Percentiles rank a stretch among this genome's conserved stretches.
These are phyloP conservation scores for Eupithecia inturbata DNA, from an alignment of 2,888 invertebrate genomes.

Conservation along the genomic window DNA sequence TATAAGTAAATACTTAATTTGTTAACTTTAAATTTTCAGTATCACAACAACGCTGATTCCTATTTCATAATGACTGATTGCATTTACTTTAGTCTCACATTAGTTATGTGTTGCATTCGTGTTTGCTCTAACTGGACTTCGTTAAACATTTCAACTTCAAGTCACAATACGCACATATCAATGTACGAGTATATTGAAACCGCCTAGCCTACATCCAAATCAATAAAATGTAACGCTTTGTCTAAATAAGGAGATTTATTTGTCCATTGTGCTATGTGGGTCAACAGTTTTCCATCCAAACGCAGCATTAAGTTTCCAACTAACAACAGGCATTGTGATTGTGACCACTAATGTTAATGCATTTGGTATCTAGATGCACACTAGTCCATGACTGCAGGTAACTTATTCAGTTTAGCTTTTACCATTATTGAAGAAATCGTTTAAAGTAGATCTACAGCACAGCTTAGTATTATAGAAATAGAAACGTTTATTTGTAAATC, in stretches of 20 bases:
- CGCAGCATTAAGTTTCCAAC: conserved; percentile 60
- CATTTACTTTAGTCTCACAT: neutral
- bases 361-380: conserved; percentile 43
- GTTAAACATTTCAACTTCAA: conserved; percentile 33
- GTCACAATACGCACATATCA: conserved; percentile 42
- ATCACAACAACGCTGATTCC: neutral
- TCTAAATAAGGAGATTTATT: conserved; percentile 68
- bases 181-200: conserved; percentile 50
- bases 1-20: neutral
- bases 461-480: neutral
- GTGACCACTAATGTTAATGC: conserved; percentile 54
- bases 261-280: conserved; percentile 73
- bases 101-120: neutral
- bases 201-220: conserved; percentile 52
- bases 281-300: conserved; percentile 70
- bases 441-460: neutral
- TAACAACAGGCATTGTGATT: conserved; percentile 57
- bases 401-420: conserved; percentile 10
- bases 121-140: neutral
- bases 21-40: neutral
- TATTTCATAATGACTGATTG: neutral
- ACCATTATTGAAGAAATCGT: neutral
- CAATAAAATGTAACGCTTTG: conserved; percentile 36
- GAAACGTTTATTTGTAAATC: no score
- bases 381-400: conserved; percentile 22